Base-by-base conservation (phyloP, 2,888 invertebrate genomes). In the Eilema caniola region DNA sequence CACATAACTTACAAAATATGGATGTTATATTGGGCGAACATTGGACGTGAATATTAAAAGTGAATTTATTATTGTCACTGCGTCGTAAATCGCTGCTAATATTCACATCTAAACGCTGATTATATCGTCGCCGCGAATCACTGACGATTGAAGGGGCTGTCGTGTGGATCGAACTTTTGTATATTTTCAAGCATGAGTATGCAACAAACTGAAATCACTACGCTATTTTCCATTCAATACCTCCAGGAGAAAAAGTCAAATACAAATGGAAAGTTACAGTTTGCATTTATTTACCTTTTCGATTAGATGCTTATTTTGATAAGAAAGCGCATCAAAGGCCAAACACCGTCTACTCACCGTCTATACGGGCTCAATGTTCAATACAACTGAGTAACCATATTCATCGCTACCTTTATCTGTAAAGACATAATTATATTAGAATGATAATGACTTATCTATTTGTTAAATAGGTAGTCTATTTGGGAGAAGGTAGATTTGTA, bases 281-380 rank as follows among this genome's bases (percentile, higher is more conserved):
- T 59, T 23, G 61, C 73, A n/a, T n/a, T n/a, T n/a, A 67, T 61
- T 65, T 59, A 69, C 71, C 63, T 61, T 65, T 67, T 41, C 61
- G 74, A 80, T 78, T 62, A 72, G 74, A 75, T 65, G 31, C 28
- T 53, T 23, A 16, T 68, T 70, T 59, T 59, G 79, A 80, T 79
- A 73, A 71, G 59, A 33, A 59, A 53, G 66, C 74, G 69, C 73
- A 73, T 69, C 37, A 68, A 20, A 57, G 66, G 65, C 74, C 74
- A 77, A 81, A 80, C 73, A 79, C 28, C 64, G 23, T 63, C 24
- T 33, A 68, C 62, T 25, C 65, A 66, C 37, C 24, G 62, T 62
- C 66, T 66, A 78, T 79, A 66, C 71, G 81, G 73, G 78, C 60
- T 57, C 61, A 60, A 73, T 81, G 75, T 72, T 71, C 71, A 80